Base-by-base conservation (phyloP, 1,140 invertebrate species). In the Plectus sambesii region DNA sequence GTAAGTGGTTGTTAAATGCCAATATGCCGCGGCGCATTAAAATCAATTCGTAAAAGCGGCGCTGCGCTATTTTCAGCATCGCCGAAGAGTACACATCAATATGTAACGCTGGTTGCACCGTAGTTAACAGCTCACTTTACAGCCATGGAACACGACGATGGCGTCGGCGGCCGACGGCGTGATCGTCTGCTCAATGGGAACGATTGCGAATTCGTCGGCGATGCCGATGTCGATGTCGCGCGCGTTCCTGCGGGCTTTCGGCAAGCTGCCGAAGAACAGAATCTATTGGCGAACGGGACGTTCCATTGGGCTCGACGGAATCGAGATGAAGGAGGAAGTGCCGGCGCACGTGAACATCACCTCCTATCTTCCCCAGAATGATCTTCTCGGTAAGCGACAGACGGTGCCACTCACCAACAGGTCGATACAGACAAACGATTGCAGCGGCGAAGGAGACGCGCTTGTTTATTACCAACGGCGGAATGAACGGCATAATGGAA, bases 91-190 rank as follows among this genome's bases (percentile, higher is more conserved):
- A n/a, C 9, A 43, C 19, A 47, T 39, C 12, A 2, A 12, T 3
- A 8, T 19, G 2, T 2, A 20, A 6, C 5, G 19, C 17, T 9
- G 8, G 15, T 29, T 4, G 58, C n/a, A 40, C 30, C 3, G 20
- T 20, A 24, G 51, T 44, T 17, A 9, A 33, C 15, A 35, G 26
- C 15, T 17, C n/a, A 17, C 51, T 46, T 54, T 68, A 42, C 27
- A 66, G 63, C 63, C 63, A 20, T 66, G 65, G 65, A 66, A 66
- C 52, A 53, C 49, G 2, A 63, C 63, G 1, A 63, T 66, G 30
- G 62, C 47, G 3, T n/a, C 53, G 2, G 59, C 55, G 5, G 36
- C 59, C 44, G 41, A 53, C 2, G 63, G 63, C 19, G 27, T 68
- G 4, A 69, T 66, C 23, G 33, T 66, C 23, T 61, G 63, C 15